phyloP scores from a whole-genome alignment of 2,888 invertebrate genomes.

The Synergus itoensis region DNA sequence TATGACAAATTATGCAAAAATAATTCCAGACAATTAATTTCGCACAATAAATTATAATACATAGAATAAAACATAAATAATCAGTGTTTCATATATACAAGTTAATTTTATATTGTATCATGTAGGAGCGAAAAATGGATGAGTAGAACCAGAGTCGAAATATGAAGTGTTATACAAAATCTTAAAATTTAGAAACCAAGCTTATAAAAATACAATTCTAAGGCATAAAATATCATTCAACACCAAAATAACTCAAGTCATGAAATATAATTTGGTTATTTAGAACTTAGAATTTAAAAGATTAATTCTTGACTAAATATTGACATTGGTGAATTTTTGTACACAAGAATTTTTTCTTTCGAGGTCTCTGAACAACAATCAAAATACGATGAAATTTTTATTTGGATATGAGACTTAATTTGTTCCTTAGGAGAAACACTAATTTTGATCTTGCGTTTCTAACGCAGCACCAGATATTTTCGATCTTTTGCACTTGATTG shows the following conservation, averaged over 20 bases:
- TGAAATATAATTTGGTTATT: not conserved
- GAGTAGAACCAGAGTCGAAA: not conserved
- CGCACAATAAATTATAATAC: not conserved
- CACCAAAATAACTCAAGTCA: not conserved
- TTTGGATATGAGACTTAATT: not conserved
- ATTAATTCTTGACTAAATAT: not conserved
- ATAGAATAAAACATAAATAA: not conserved
- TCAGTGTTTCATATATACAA: not conserved
- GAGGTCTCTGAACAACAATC: not conserved
- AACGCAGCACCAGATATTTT: not conserved
- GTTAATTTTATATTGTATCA: not conserved
- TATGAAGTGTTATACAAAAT: not conserved
- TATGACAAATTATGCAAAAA: not conserved
- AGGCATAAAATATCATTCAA: not conserved
- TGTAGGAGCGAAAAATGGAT: not conserved
- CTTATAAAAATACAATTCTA: not conserved
- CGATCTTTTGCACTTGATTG: not conserved
- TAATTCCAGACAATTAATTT: not conserved
- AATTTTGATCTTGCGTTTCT: not conserved
- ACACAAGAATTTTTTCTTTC: not conserved
- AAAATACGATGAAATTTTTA: not conserved
- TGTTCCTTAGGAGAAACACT: not conserved
- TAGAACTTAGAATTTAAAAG: too few species aligned
- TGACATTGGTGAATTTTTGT: not conserved
- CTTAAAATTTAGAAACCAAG: not conserved